These are phyloP conservation scores for Dendrocincla fuliginosa DNA, from an alignment of 2,797 vertebrate genomes.

Conservation along the genomic window DNA sequence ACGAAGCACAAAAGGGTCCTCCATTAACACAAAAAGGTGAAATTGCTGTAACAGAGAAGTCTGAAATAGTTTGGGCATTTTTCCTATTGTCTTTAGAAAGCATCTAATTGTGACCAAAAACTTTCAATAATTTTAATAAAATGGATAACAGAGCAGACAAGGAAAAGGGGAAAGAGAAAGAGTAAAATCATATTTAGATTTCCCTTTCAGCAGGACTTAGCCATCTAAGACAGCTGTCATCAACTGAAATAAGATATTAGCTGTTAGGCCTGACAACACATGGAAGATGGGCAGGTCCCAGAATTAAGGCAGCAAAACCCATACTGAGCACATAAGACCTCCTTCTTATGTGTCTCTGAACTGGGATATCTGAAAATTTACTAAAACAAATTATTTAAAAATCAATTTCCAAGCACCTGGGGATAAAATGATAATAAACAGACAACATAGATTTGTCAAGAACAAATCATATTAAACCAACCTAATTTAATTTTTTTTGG, in stretches of 20 bases:
- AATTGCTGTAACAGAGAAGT: background rate
- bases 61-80: background rate
- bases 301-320: background rate
- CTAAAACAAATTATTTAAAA: conserved; percentile 7
- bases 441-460: conserved; percentile 7
- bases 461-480: conserved; percentile 14
- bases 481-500: background rate
- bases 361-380: background rate
- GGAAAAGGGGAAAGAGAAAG: background rate
- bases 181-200: background rate
- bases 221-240: background rate
- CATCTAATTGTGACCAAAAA: background rate
- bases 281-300: background rate
- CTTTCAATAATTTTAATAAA: background rate
- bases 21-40: background rate
- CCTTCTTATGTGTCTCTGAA: background rate
- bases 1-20: background rate
- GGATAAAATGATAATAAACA: conserved; percentile 20
- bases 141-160: background rate
- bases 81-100: background rate
- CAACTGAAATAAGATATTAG: background rate
- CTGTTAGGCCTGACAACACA: background rate
- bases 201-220: background rate
- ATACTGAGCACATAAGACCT: background rate
- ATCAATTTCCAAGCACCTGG: conserved; percentile 12